Evolutionary conservation across 2,113 vertebrate genomes (phyloP), one percentile per base, ranked within the genome.

Genomic region (Lycaon pictus): DNA sequence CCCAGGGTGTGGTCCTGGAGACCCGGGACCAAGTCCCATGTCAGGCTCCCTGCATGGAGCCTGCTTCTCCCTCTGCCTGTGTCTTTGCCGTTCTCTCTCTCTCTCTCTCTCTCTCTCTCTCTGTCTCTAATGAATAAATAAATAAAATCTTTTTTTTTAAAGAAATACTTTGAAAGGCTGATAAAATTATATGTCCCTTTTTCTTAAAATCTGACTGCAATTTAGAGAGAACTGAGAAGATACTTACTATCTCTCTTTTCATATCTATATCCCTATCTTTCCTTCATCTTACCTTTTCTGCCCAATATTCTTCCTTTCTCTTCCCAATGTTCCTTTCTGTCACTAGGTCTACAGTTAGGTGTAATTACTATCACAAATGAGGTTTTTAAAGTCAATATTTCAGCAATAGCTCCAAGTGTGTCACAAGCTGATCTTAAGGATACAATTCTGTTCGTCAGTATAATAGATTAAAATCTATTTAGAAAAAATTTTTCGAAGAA

Each of bases 401-500:
- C 67, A 91, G 32, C 17, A 92, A 77, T 53, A 95, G 35, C 11
- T 60, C 25, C 22, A 63, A 69, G 37, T 81, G 48, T 95, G 37
- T 84, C 72, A 95, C 12, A 93, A 53, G 17, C 32, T 72, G 67
- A 74, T 86, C 51, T 60, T 88, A 76, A 88, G 94, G 27, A 20
- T 83, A 83, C 8, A 56, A 60, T 71, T 92, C 90, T 96, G 62
- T 96, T 85, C 86, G 96, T 97, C 98, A 97, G 88, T 53, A 72
- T 74, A 98, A 98, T 32, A 95, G 35, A 65, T 95, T 95, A 96
- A 92, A 96, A 96, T 94, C 62, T 93, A 96, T 96, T 97, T 97
- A 95, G 97, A 97, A 98, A 98, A 97, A 69, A 90, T 67, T 91
- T 95, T 94, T 97, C 84, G 92, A 92, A 97, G 95, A 98, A 97